Percentiles rank a stretch among this genome's conserved stretches.
Conservation (phyloP, 1,140 invertebrate genomes). For the Melanaphis sacchari region DNA sequence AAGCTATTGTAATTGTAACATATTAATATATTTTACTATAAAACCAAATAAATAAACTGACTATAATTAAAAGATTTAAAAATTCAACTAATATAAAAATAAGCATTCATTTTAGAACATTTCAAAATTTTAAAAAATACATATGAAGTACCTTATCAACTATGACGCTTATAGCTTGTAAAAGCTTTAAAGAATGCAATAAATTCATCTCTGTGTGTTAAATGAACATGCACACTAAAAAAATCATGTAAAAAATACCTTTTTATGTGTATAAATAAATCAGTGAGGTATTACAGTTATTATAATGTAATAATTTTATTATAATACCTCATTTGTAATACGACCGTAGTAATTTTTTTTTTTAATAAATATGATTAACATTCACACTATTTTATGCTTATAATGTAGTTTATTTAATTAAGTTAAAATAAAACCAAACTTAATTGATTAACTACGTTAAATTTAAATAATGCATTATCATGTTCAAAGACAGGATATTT, state of each 20-base stretch:
- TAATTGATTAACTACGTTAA: background rate
- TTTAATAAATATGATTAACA: background rate
- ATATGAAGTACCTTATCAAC: background rate
- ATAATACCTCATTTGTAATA: background rate
- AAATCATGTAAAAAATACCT: background rate
- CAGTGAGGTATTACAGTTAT: background rate
- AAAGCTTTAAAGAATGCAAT: background rate
- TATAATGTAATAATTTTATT: background rate
- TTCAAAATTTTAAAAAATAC: background rate
- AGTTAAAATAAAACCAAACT: background rate
- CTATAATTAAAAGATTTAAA: background rate
- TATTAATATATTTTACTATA: background rate
- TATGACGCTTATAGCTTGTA: background rate
- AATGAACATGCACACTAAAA: background rate
- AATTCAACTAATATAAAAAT: background rate
- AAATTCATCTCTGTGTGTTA: background rate
- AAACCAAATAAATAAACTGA: background rate
- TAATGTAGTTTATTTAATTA: conserved; percentile 1
- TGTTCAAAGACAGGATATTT: background rate
- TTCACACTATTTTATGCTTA: background rate
- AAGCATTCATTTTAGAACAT: background rate
- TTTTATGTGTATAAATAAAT: conserved; percentile 18
- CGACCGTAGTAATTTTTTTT: background rate
- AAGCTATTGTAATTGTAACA: background rate
- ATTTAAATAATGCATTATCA: background rate